A percentile compares a stretch with the other conserved stretches of the same genome.
Evolutionary conservation across 2,797 vertebrate species (phyloP).

Genomic region (Otus scops): DNA sequence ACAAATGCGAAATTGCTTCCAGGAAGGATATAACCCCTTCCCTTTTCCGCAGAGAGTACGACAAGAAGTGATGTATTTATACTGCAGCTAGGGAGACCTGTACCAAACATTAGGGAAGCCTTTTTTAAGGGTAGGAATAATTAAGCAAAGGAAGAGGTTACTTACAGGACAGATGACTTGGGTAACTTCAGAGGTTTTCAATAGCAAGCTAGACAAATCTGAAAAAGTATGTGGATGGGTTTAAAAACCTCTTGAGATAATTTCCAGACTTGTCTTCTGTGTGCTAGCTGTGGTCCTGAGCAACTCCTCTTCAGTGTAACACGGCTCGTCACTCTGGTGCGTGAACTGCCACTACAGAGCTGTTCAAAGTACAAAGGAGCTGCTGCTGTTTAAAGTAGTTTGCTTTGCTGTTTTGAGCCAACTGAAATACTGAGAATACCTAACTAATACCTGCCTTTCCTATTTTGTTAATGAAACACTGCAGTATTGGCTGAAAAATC

Average conservation of each 20-base stretch:
- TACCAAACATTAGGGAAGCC: not conserved
- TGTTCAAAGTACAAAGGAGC: not conserved
- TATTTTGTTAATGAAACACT: not conserved
- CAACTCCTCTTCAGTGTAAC: not conserved
- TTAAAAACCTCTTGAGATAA: not conserved
- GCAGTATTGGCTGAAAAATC: not conserved
- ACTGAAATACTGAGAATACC: not conserved
- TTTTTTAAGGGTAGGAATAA: not conserved
- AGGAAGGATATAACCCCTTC: not conserved
- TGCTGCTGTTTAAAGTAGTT: not conserved
- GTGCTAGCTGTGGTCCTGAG: not conserved
- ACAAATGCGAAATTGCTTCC: not conserved
- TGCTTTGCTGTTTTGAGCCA: not conserved
- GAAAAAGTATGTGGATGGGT: not conserved
- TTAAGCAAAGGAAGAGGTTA: not conserved
- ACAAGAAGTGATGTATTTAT: not conserved
- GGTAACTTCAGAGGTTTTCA: not conserved
- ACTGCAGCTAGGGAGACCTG: not conserved
- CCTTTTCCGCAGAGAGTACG: not conserved
- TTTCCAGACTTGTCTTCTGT: not conserved
- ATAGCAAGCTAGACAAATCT: not conserved
- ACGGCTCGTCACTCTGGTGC: rapidly evolving
- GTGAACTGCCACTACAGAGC: too few species aligned
- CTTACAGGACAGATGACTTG: not conserved
- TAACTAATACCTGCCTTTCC: not conserved